Base-by-base conservation (phyloP, 1,140 invertebrate species). In the Scaptodrosophila lebanonensis region DNA sequence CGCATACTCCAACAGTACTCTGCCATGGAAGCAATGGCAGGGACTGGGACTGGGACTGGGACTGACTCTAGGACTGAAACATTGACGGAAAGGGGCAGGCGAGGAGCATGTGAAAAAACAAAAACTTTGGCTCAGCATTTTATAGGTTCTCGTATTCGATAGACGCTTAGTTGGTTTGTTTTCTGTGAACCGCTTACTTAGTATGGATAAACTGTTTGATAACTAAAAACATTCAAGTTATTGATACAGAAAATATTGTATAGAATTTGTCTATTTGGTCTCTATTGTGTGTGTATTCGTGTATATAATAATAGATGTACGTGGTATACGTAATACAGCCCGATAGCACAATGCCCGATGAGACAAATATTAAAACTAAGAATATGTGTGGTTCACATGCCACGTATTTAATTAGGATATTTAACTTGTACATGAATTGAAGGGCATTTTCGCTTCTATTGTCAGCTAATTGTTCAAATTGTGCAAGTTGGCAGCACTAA, bases 201-300 rank as follows among this genome's bases (percentile, higher is more conserved):
- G 68, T 79, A 73, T 79, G 68, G 68, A 77, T 79, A 77, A 79
- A 77, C 68, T 66, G 68, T 73, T 60, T 79, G 68, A 73, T 79
- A 79, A 73, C 73, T 69, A 68, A 69, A 73, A 73, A 52, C 64
- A 68, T 54, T 77, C 64, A 61, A 62, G 64, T 66, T 77, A 77
- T 79, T 72, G 68, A 79, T 72, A 72, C 52, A 60, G 67, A 66
- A 72, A 77, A 72, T 77, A 79, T 77, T 66, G 49, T 52, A 56
- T 13, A 59, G 51, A 35, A 79, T 53, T 64, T 53, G 53, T 48
- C 58, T 30, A 39, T 32, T 36, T 48, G 27, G 32, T 45, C 29
- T 16, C 27, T 30, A 20, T 9, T 9, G 22, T 6, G 22, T 16
- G 12, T 13, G 6, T 20, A 13, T 13, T 8, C 27, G 16, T 32